Conservation (phyloP, 2,888 invertebrate species). For the Pristionchus mayeri region DNA sequence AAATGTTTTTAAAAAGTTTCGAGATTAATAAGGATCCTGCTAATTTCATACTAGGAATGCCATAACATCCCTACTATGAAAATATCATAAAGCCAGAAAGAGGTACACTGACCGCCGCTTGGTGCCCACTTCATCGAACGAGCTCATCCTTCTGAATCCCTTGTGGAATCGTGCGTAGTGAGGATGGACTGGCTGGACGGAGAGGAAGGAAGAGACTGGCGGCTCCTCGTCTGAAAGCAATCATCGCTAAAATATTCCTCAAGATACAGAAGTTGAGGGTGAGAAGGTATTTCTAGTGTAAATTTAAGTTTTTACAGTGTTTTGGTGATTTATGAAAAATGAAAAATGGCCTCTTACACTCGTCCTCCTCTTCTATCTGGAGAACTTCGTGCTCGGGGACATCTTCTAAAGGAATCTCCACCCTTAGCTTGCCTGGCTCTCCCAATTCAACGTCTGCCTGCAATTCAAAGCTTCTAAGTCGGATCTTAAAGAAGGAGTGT, state of each 20-base stretch:
- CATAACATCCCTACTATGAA: too few relatives aligned
- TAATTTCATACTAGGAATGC: too few relatives aligned
- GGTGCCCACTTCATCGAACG: not conserved
- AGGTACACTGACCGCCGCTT: not conserved
- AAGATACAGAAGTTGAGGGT: too few relatives aligned
- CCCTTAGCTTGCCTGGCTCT: not conserved
- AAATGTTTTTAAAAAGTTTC: too few relatives aligned
- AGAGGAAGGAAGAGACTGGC: not conserved
- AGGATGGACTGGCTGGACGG: not conserved
- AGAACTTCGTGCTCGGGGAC: slow-evolving; percentile 34
- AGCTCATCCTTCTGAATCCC: slow-evolving; percentile 4
- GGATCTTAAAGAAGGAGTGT: too few relatives aligned
- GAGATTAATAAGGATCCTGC: too few relatives aligned
- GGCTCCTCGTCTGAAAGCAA: not conserved
- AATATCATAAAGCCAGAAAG: too few relatives aligned
- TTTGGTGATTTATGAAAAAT: not conserved
- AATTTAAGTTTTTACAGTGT: not conserved
- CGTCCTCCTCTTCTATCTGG: slow-evolving; percentile 40
- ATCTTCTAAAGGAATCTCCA: not conserved
- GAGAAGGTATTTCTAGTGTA: not conserved
- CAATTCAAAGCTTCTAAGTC: too few relatives aligned
- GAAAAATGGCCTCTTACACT: slow-evolving; percentile 11
- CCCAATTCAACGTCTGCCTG: not conserved
- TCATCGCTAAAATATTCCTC: too few relatives aligned
- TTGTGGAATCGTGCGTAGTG: not conserved